Conservation (phyloP, 2,797 vertebrate genomes). For the Liasis olivaceus region DNA sequence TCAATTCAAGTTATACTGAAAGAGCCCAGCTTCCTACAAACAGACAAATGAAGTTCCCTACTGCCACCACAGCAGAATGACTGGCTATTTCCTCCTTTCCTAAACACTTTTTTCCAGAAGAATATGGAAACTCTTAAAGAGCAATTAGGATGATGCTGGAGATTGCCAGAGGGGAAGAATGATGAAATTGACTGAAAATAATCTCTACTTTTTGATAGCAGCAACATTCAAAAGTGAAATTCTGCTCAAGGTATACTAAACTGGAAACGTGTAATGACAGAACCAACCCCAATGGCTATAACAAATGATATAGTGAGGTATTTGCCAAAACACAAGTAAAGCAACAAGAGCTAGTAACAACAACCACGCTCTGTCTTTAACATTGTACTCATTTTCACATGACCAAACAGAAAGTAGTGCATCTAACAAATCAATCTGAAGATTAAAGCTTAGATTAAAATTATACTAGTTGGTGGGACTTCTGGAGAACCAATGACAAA, state of each 20-base stretch:
- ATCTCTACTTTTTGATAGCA: neutral
- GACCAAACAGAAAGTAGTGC: neutral
- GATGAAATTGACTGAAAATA: neutral
- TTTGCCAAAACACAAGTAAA: neutral
- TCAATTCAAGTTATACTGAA: neutral
- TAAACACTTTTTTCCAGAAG: neutral
- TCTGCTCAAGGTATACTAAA: neutral
- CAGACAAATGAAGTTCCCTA: neutral
- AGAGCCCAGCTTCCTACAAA: neutral
- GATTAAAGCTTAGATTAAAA: neutral
- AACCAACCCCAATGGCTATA: neutral
- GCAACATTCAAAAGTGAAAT: neutral
- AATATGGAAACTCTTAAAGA: neutral
- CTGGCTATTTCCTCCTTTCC: neutral
- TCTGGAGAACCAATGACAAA: too few relatives aligned
- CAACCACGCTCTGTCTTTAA: neutral
- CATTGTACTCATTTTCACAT: neutral
- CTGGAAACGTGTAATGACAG: neutral
- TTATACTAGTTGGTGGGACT: neutral
- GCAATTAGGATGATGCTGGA: neutral
- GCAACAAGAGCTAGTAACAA: neutral
- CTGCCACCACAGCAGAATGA: neutral
- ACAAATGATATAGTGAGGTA: neutral
- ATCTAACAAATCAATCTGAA: neutral
- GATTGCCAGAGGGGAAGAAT: neutral